Evolutionary conservation across 2,113 vertebrate genomes (phyloP), one percentile per base, ranked within the genome.

Genomic region (Rhea pennata): DNA sequence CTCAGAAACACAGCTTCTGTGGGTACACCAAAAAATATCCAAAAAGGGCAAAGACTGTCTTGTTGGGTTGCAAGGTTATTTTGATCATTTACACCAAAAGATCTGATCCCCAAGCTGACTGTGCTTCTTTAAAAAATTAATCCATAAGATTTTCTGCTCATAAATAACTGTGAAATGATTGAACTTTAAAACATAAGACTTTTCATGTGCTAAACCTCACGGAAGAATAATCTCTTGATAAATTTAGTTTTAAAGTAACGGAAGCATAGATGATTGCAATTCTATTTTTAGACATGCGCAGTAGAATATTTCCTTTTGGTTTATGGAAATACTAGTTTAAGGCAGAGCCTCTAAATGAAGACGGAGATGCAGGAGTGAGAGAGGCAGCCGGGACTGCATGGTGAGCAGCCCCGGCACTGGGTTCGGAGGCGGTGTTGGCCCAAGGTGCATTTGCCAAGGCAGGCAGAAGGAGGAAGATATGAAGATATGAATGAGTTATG

Each of bases 211-310:
- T 97, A 96, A 96, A 94, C 62, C 74, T 92, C 88, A 87, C 1
- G 46, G 91, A 97, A 94, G 94, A 96, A 93, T 97, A 95, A 95
- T 95, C 92, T 96, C 89, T 69, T 87, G 94, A 91, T 93, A 95
- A 96, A 93, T 95, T 93, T 85, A 92, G 44, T 95, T 96, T 92
- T 84, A 85, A 93, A 94, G 84, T 85, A 96, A 90, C 10, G 42
- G 82, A 96, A 96, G 94, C 92, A 67, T 40, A 89, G 92, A 89
- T 96, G 92, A 96, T 96, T 97, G 59, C 91, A 79, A 59, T 89
- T 89, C 96, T 96, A 73, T 95, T 94, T 96, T 96, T 91, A 95
- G 92, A 36, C 50, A 58, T 46, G 86, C 20, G 0, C 6, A 16
- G 33, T 91, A 22, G 73, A 96, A 78, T 19, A 13, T 85, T 79